Conservation (phyloP, 2,797 vertebrate species). For the Taeniopygia guttata region DNA sequence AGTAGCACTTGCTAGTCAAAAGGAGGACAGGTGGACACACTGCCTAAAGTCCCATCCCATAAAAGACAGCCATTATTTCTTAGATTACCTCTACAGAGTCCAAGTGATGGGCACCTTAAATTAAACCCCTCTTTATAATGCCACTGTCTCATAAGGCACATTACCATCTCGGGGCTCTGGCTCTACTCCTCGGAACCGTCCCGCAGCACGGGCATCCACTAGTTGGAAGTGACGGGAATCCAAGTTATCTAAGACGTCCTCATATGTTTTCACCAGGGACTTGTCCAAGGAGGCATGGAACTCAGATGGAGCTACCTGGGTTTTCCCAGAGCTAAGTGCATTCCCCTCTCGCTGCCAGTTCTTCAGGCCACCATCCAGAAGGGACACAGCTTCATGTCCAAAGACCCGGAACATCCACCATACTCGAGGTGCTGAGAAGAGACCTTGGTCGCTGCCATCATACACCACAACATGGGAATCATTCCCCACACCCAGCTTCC, state of each 20-base stretch:
- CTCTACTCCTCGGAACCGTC: slow-evolving; percentile 85
- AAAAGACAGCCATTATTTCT: neutral
- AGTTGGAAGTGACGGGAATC: slow-evolving; percentile 77
- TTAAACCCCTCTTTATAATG: neutral
- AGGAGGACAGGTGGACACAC: neutral
- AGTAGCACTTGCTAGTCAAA: neutral
- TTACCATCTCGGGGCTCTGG: slow-evolving; percentile 91
- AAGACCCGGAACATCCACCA: slow-evolving; percentile 99
- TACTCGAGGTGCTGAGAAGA: slow-evolving; percentile 88
- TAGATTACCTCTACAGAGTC: neutral
- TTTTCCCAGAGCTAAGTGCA: slow-evolving; percentile 75
- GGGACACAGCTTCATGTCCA: slow-evolving; percentile 86
- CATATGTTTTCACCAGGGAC: slow-evolving; percentile 83
- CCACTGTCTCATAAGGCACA: neutral
- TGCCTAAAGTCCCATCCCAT: neutral
- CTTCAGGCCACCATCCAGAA: slow-evolving; percentile 89
- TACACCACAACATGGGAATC: slow-evolving; percentile 92
- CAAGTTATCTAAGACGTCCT: slow-evolving; percentile 87
- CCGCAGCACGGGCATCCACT: slow-evolving; percentile 85
- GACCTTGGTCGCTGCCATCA: slow-evolving; percentile 87
- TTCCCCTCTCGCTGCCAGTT: slow-evolving; percentile 83
- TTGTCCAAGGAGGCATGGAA: slow-evolving; percentile 76
- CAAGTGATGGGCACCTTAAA: neutral
- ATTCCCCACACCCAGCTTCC: slow-evolving; percentile 83
- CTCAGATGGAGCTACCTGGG: slow-evolving; percentile 56